Evolutionary conservation across 2,797 vertebrate genomes (phyloP), one percentile per base, ranked within the genome.

Genomic region (Centropyge bicolor): DNA sequence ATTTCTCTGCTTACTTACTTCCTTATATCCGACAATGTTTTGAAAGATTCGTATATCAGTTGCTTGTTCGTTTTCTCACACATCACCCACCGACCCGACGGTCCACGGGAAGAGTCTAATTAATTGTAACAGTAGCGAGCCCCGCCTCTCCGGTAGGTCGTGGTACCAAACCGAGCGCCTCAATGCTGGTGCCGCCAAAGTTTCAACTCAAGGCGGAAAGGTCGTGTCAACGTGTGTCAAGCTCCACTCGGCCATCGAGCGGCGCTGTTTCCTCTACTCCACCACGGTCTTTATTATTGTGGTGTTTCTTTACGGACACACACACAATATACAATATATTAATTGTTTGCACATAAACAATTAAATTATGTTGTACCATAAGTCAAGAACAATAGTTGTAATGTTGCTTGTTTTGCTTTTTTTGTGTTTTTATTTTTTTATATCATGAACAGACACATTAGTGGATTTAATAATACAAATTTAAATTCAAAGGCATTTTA

Each of bases 131-230:
- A 3, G 0, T 0, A 3, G 11, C 0, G 4, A 19, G 35, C 60
- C 14, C 90, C 88, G 84, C 88, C 82, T 62, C 19, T 60, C 6
- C 43, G 78, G 76, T 8, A 36, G 24, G 1, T 49, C 0, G 5
- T 12, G n/a, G 52, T 0, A 1, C 0, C 0, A 69, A 1, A 91
- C 2, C 82, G 45, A 89, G 67, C 84, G 60, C 62, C 2, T 16
- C 2, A 0, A 9, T 9, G 0, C 19, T 4, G 5, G 43, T 75
- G 38, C 90, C 94, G 93, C 93, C 88, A 92, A 95, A 95, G 78
- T 91, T 90, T 91, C 80, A 88, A 82, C 8, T 20, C 11, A 67
- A 81, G 92, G 95, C 93, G 95, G 94, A 92, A 89, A 79, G 1
- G 43, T 14, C n/a, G 49, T 57, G 40, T 41, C 76, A 78, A 40